Percentiles rank a stretch among this genome's conserved stretches.
phyloP scores from a whole-genome alignment of 2,113 vertebrate species.

The Myotis lucifugus region DNA sequence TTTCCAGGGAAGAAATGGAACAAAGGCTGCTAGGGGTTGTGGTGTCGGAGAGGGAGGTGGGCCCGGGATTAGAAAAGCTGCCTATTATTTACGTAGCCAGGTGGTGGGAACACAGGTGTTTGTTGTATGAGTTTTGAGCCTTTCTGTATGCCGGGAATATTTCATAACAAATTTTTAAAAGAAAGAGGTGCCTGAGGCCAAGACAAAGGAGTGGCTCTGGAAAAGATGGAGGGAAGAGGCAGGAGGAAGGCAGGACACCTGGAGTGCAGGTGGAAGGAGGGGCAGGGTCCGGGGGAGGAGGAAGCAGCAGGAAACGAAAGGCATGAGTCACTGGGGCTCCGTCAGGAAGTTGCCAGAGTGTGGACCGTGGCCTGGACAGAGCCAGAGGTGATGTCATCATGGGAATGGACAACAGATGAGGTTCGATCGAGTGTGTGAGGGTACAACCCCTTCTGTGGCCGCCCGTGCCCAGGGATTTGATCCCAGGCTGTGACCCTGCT shows the following conservation, averaged over 20 bases:
- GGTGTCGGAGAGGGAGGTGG: neutral
- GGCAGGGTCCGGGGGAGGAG: neutral
- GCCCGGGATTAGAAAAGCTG: neutral
- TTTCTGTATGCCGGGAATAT: conserved; percentile 46
- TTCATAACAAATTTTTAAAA: conserved; percentile 47
- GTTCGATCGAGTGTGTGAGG: neutral
- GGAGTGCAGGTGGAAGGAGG: neutral
- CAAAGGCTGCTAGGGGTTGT: conserved; percentile 28
- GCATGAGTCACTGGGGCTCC: neutral
- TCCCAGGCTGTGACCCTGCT: neutral
- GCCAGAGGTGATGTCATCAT: neutral
- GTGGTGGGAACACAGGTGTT: conserved; percentile 28
- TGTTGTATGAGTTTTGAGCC: neutral
- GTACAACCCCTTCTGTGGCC: neutral
- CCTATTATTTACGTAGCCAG: neutral
- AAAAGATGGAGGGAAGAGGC: neutral
- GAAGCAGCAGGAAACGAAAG: neutral
- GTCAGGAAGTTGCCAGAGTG: neutral
- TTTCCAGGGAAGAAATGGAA: conserved; percentile 32
- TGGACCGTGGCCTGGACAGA: neutral
- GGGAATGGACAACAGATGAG: neutral
- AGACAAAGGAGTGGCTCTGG: conserved; percentile 11
- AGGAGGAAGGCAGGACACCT: neutral
- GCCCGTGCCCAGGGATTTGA: neutral
- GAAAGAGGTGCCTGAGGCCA: conserved; percentile 1